Conservation (phyloP, 2,888 invertebrate genomes). For the Ophioninae sp. region DNA sequence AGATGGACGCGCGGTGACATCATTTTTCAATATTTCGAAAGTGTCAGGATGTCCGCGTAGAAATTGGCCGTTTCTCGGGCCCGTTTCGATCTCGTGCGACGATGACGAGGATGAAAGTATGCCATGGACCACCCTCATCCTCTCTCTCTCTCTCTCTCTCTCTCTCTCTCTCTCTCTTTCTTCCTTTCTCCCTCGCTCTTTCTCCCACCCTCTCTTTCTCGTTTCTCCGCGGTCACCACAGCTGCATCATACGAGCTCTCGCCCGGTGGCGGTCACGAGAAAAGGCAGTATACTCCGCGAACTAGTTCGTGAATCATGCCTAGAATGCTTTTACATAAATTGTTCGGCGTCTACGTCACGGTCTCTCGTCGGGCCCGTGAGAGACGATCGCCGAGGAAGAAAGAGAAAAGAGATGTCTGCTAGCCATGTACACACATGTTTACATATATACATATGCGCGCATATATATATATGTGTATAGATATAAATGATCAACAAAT, state of each 20-base stretch:
- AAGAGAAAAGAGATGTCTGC: constrained; percentile 30
- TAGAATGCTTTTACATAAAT: constrained; percentile 79
- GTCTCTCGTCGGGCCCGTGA: constrained; percentile 45
- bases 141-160: constrained; percentile 19
- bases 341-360: constrained; percentile 70
- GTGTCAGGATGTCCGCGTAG: constrained; percentile 15
- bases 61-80: constrained; percentile 20
- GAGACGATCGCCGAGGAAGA: constrained; percentile 44
- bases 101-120: constrained; percentile 47
- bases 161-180: not conserved
- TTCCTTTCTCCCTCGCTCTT: constrained; percentile 32
- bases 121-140: constrained; percentile 51
- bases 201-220: constrained; percentile 3
- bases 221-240: constrained; percentile 43
- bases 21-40: constrained; percentile 18
- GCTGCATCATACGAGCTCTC: constrained; percentile 71
- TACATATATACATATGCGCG: not conserved
- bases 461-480: not conserved
- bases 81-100: constrained; percentile 8
- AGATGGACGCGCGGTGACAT: not conserved
- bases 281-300: constrained; percentile 68
- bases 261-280: constrained; percentile 76
- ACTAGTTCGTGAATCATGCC: constrained; percentile 81
- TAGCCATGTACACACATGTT: constrained; percentile 26
- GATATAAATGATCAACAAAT: not conserved